Evolutionary conservation across 2,113 vertebrate species (phyloP).

Genomic region (Lepus americanus): DNA sequence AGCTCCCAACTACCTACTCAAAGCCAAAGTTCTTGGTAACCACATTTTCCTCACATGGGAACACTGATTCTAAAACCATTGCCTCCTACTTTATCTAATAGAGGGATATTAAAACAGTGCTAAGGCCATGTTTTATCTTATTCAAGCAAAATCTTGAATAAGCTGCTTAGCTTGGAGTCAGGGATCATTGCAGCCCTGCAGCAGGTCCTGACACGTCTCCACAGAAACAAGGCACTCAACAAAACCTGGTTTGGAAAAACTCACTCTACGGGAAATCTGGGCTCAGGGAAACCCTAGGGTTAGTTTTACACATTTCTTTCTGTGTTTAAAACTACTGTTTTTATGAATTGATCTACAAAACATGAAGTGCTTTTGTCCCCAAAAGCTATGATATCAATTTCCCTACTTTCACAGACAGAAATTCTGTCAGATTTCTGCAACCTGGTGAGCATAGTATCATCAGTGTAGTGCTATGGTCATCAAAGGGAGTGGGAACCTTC

Average conservation of each 20-base stretch:
- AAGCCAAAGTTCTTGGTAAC: not conserved
- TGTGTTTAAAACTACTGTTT: slow-evolving; percentile 15
- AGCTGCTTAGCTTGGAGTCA: not conserved
- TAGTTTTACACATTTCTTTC: not conserved
- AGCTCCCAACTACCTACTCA: not conserved
- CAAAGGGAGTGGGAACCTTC: not conserved
- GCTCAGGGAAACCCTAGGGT: not conserved
- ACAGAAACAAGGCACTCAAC: not conserved
- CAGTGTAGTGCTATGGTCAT: not conserved
- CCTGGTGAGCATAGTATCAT: not conserved
- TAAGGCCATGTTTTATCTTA: not conserved
- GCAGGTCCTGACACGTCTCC: no score
- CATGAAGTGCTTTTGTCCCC: not conserved
- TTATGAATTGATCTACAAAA: slow-evolving; percentile 19
- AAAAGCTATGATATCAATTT: not conserved
- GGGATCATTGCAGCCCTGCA: not conserved
- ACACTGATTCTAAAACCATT: not conserved
- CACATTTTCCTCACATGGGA: not conserved
- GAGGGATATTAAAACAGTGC: not conserved
- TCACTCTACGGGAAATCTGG: not conserved
- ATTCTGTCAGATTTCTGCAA: not conserved
- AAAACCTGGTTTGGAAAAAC: not conserved
- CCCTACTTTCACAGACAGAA: not conserved
- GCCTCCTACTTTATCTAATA: not conserved
- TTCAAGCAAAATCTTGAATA: not conserved